Percentiles rank a stretch among this genome's conserved stretches.
phyloP scores from a whole-genome alignment of 2,888 invertebrate species.

The Drosophila meridionalis region DNA sequence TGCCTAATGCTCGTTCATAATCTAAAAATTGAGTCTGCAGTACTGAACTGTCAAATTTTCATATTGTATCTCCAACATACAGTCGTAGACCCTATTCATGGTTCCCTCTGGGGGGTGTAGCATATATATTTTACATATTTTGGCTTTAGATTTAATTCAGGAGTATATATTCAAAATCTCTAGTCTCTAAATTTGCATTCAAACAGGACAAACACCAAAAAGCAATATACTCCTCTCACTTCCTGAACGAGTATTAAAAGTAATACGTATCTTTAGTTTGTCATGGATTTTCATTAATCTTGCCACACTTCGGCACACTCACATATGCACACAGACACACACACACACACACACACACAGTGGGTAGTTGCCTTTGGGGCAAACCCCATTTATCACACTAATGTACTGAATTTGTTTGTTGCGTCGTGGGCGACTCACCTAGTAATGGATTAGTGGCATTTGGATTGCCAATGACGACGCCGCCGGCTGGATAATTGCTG shows the following conservation, averaged over 20 bases:
- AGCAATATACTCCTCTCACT: neutral
- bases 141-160: too few relatives aligned
- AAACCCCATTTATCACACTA: conserved; percentile 34
- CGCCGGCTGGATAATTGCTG: conserved; percentile 74
- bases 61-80: too few relatives aligned
- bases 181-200: too few relatives aligned
- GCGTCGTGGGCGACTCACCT: conserved; percentile 68
- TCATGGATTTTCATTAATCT: conserved; percentile 59
- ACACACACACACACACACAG: neutral
- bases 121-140: too few relatives aligned
- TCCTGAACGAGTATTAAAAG: neutral
- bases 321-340: conserved; percentile 5
- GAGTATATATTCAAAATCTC: too few relatives aligned
- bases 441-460: conserved; percentile 82
- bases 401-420: conserved; percentile 19
- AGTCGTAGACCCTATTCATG: too few relatives aligned
- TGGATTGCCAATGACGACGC: conserved; percentile 82
- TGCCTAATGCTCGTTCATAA: neutral
- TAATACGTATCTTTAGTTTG: conserved; percentile 43
- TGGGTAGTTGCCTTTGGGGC: neutral
- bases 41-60: too few relatives aligned
- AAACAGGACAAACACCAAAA: neutral
- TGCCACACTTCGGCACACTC: conserved; percentile 34
- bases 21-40: too few relatives aligned
- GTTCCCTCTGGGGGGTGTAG: too few relatives aligned